These are phyloP conservation scores for Mylabris phalerata DNA, from an alignment of 1,140 invertebrate genomes.

Conservation along the genomic window DNA sequence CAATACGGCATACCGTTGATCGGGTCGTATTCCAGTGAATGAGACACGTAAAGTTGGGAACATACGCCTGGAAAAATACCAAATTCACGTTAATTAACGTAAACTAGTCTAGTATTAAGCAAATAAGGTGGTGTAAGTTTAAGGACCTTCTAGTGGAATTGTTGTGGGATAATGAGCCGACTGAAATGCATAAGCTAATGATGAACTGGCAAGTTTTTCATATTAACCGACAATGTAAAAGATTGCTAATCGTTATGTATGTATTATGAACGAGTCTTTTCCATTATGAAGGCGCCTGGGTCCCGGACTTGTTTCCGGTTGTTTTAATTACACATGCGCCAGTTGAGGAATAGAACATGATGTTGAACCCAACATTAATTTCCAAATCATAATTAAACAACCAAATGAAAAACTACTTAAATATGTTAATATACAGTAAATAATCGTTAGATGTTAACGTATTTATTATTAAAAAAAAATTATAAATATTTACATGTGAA, in stretches of 20 bases:
- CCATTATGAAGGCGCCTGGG: slow-evolving; percentile 24
- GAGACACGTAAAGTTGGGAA: slow-evolving; percentile 94
- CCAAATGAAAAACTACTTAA: slow-evolving; percentile 13
- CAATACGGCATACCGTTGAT: slow-evolving; percentile 76
- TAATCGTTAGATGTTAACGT: neutral
- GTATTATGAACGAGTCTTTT: slow-evolving; percentile 20
- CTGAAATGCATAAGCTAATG: slow-evolving; percentile 29
- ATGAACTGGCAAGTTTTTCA: slow-evolving; percentile 28
- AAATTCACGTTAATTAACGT: slow-evolving; percentile 3
- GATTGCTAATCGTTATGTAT: slow-evolving; percentile 25
- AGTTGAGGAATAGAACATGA: slow-evolving; percentile 2
- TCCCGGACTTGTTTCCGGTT: slow-evolving; percentile 22
- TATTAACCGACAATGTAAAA: slow-evolving; percentile 17
- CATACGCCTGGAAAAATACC: slow-evolving; percentile 78
- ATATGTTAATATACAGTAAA: slow-evolving; percentile 9
- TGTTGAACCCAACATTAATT: slow-evolving; percentile 15
- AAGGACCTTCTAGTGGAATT: neutral
- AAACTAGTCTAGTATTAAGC: too few species aligned
- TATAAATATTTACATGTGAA: too few species aligned
- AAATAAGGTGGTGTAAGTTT: too few species aligned
- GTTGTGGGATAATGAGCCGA: slow-evolving; percentile 22
- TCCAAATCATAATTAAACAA: slow-evolving; percentile 13
- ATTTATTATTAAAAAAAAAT: too few species aligned
- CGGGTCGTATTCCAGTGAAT: slow-evolving; percentile 66
- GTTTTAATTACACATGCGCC: slow-evolving; percentile 14